Percentiles rank a stretch among this genome's conserved stretches.
Conservation (phyloP, 2,113 vertebrate species). For the Promerops cafer region DNA sequence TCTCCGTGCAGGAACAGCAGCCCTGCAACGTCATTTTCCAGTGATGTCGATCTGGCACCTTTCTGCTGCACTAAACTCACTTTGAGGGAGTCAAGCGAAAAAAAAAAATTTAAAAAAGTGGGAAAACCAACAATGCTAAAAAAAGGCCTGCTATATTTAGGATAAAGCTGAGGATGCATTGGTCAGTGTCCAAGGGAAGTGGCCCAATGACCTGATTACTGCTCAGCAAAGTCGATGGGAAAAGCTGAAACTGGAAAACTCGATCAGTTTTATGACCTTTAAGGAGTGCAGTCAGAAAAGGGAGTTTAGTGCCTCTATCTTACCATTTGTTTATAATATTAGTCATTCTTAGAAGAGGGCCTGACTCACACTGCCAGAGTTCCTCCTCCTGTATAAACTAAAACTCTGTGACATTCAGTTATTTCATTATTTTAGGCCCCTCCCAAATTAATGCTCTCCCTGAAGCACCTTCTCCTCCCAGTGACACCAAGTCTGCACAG, state of each 20-base stretch:
- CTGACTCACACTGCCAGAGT: conserved; percentile 21
- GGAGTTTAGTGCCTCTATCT: conserved; percentile 53
- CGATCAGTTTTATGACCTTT: conserved; percentile 57
- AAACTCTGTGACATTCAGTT: neutral
- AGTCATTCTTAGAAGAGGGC: conserved; percentile 38
- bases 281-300: conserved; percentile 59
- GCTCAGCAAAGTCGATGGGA: conserved; percentile 54
- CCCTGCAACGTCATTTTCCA: conserved; percentile 55
- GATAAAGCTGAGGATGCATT: conserved; percentile 41
- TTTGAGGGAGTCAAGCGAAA: neutral
- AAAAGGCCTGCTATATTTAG: conserved; percentile 69
- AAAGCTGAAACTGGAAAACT: conserved; percentile 71
- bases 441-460: conserved; percentile 4
- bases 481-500: conserved; percentile 35
- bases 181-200: conserved; percentile 65
- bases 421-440: conserved; percentile 38
- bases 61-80: conserved; percentile 1
- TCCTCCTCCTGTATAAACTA: conserved; percentile 28
- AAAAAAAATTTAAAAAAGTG: neutral
- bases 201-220: conserved; percentile 73
- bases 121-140: conserved; percentile 61
- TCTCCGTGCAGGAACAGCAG: conserved; percentile 27
- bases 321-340: conserved; percentile 47
- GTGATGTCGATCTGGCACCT: conserved; percentile 47
- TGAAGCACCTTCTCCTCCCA: conserved; percentile 39